Evolutionary conservation across 2,113 vertebrate species (phyloP).

Genomic region (Mormyrus lacerda): DNA sequence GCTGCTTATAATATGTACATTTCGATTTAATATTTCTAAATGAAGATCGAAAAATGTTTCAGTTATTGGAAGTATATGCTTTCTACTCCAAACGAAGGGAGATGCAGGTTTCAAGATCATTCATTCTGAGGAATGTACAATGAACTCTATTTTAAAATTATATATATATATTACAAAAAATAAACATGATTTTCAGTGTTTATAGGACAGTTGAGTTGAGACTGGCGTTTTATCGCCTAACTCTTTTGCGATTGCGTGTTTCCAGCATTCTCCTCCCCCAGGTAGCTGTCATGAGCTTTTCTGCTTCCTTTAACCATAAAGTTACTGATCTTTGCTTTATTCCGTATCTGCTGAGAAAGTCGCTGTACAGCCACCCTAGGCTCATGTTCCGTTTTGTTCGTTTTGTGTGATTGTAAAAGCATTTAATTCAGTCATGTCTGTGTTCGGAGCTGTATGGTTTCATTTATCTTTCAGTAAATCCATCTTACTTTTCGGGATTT

Average conservation of each 20-base stretch:
- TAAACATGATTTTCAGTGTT: background rate
- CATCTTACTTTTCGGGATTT: background rate
- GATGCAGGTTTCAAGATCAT: background rate
- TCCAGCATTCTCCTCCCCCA: background rate
- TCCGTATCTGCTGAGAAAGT: background rate
- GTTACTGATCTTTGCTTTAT: background rate
- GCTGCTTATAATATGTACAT: background rate
- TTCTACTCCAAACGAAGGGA: background rate
- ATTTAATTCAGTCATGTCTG: background rate
- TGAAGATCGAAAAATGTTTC: background rate
- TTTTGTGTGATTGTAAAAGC: background rate
- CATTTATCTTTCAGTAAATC: background rate
- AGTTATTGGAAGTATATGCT: background rate
- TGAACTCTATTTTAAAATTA: background rate
- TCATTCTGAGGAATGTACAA: background rate
- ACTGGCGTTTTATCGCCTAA: background rate
- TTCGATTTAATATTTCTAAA: background rate
- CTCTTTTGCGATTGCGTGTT: background rate
- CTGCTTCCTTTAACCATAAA: background rate
- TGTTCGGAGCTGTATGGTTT: background rate
- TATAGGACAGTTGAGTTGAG: background rate
- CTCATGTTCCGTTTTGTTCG: background rate
- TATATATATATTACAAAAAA: background rate
- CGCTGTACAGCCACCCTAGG: background rate
- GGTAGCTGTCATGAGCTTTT: background rate